Evolutionary conservation across 2,113 vertebrate species (phyloP), one percentile per base, ranked within the genome.

Genomic region (Rhinopithecus roxellana): DNA sequence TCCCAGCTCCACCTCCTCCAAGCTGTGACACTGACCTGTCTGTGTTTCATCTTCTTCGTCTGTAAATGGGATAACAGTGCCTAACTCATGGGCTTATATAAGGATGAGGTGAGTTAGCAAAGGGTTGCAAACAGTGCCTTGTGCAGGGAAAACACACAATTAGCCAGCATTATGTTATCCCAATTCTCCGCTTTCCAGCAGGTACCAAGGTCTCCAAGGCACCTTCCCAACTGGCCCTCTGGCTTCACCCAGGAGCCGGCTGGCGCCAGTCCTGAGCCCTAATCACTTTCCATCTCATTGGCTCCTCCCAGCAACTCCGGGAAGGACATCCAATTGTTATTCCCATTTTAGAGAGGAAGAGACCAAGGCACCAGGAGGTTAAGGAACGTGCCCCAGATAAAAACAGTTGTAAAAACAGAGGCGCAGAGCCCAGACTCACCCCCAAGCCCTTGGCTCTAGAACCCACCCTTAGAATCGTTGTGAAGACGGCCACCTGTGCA

Each of bases 31-130:
- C 1, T 23, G 64, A 45, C 40, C 6, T 20, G 35, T 79, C 35
- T 8, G 9, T 8, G 2, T 9, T 30, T 14, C 52, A 16, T 30
- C 48, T 57, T n/a, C 59, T 27, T 57, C 0, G 2, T 9, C 90
- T 25, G 30, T 17, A 50, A 20, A 0, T 2, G 5, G 0, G 69
- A 20, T 0, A 0, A 2, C 17, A 30, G 22, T 2, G 35, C 27
- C 83, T 35, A 20, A n/a, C 25, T 74, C 40, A 16, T 0, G 22
- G 32, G 64, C 75, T 45, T 61, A 5, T 6, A 32, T 3, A 3
- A 55, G 87, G 64, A 17, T 6, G 1, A 0, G 5, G 0, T 2
- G 72, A 25, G 20, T 17, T 17, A 0, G 17, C 3, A 8, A 22
- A 27, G 23, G 13, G 35, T 35, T 35, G 20, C 0, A 9, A 22